Evolutionary conservation across 2,888 invertebrate genomes (phyloP).

Genomic region (Mimumesa dahlbomi): DNA sequence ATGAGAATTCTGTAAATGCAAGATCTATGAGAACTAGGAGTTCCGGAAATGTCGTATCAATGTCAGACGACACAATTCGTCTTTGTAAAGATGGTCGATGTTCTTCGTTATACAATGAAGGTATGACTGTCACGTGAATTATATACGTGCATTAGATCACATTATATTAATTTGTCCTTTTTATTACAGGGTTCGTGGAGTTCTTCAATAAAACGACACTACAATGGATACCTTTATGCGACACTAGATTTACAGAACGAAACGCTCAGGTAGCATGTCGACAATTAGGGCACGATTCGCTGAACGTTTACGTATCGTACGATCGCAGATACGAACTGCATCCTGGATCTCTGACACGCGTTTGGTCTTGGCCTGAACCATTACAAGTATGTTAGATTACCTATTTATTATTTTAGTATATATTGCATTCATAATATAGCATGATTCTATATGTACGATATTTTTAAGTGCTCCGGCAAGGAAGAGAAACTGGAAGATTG

Average conservation of each 20-base stretch:
- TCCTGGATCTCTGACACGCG: constrained; percentile 91
- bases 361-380: constrained; percentile 98
- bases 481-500: constrained; percentile 91
- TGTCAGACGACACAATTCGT: constrained; percentile 84
- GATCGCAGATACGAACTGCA: constrained; percentile 94
- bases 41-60: constrained; percentile 43
- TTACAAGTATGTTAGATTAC: constrained; percentile 84
- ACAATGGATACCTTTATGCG: constrained; percentile 98
- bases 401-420: too few relatives aligned
- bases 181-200: constrained; percentile 91
- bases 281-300: constrained; percentile 93
- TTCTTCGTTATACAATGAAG: constrained; percentile 82
- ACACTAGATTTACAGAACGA: constrained; percentile 95
- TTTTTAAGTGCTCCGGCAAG: constrained; percentile 85
- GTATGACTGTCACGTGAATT: constrained; percentile 55
- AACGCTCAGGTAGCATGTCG: constrained; percentile 98
- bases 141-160: neutral
- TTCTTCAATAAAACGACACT: constrained; percentile 96
- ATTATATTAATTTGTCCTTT: neutral
- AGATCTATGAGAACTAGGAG: constrained; percentile 8
- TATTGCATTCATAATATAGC: too few relatives aligned
- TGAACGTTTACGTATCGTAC: constrained; percentile 93
- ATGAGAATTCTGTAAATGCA: neutral
- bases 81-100: constrained; percentile 90
- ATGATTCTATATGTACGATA: neutral